Base-by-base conservation (phyloP, 2,113 vertebrate species). In the Anthoscopus minutus region DNA sequence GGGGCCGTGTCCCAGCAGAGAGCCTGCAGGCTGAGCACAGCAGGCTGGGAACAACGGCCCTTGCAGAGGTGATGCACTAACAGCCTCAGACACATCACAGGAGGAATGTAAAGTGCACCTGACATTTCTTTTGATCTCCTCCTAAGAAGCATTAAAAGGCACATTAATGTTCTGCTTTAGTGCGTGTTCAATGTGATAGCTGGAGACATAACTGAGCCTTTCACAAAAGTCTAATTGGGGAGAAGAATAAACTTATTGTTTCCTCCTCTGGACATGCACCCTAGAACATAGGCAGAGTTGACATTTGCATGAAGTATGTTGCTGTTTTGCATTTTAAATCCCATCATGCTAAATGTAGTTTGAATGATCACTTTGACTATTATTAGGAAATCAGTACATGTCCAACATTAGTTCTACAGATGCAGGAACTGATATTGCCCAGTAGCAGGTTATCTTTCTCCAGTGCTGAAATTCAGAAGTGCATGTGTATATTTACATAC, bases 191-290 rank as follows among this genome's bases (percentile, higher is more conserved):
- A 2, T 47, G 88, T 83, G 74, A 76, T 88, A 79, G 87, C 2
- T 81, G 85, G 37, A 91, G 94, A 94, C 88, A 93, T 89, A 93
- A 93, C 88, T 45, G 70, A 89, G 62, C 53, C 90, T 92, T 91
- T 93, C 73, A 82, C 64, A 58, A 65, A 90, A 81, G 66, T 89
- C 85, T 81, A 95, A 91, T 65, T 93, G 91, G 90, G 77, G 72
- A 95, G 96, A 96, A 96, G 96, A 96, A 95, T 96, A 96, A 96
- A 96, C 95, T 78, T 90, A 93, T 81, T 97, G 94, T 97, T 93
- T 94, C 72, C 86, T 96, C 72, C 81, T 67, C 72, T 93, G 93
- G 92, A 81, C 86, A 61, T 53, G 76, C 88, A 93, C 78, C 33
- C 94, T 22, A 53, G 77, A 96, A 90, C 72, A 94, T 27, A 79